Conservation (phyloP, 2,113 vertebrate species). For the Myanophis thanlyinensis region DNA sequence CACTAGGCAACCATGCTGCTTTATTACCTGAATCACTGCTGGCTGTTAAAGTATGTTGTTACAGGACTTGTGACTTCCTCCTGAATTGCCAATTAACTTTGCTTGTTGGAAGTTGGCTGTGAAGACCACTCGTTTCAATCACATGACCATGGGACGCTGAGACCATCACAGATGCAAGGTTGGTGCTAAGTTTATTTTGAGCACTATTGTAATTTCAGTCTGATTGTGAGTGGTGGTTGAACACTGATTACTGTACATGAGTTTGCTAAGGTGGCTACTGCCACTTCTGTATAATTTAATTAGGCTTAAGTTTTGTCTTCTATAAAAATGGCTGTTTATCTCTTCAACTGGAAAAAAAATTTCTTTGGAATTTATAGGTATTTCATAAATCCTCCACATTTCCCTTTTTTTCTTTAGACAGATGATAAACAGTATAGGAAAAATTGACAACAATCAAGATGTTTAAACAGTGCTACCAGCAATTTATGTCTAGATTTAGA, state of each 20-base stretch:
- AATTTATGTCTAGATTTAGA: constrained; percentile 15
- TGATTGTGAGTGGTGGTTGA: not conserved
- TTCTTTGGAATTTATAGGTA: constrained; percentile 8
- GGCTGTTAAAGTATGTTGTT: not conserved
- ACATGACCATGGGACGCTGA: not conserved
- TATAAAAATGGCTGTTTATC: not conserved
- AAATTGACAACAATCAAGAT: not conserved
- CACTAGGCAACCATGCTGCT: not conserved
- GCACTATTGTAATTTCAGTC: not conserved
- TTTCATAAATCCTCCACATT: not conserved
- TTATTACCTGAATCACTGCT: not conserved
- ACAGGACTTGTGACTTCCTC: not conserved
- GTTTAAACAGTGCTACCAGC: not conserved
- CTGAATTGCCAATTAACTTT: not conserved
- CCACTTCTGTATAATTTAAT: fast-evolving
- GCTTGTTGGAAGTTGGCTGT: not conserved
- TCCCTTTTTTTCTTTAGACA: not conserved
- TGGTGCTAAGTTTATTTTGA: not conserved
- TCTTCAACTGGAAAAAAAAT: not conserved
- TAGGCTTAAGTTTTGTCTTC: fast-evolving
- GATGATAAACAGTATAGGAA: not conserved
- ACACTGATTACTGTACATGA: not conserved
- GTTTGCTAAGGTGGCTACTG: not conserved
- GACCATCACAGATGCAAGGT: not conserved
- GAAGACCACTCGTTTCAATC: not conserved